phyloP scores from a whole-genome alignment of 1,140 invertebrate genomes.

The Caenorhabditis remanei region DNA sequence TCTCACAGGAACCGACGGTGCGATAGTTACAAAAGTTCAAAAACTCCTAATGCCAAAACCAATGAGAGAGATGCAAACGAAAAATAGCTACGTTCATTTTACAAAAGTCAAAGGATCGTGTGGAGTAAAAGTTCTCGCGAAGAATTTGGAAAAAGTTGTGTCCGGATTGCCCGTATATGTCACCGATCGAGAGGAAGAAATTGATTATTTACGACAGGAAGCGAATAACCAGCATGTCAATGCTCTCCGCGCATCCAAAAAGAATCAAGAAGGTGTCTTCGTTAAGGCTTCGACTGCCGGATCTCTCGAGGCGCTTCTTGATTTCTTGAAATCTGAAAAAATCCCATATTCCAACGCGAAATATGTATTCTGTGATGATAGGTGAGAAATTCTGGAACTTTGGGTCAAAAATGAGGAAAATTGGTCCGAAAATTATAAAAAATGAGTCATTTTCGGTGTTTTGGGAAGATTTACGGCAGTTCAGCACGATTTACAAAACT shows the following conservation, averaged over 20 bases:
- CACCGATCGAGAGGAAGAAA: conserved; percentile 91
- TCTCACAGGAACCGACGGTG: conserved; percentile 95
- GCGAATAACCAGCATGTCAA: conserved; percentile 82
- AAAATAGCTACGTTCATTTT: conserved; percentile 95
- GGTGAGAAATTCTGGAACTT: conserved; percentile 63
- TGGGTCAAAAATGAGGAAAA: too few relatives aligned
- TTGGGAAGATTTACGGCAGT: too few relatives aligned
- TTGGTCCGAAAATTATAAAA: too few relatives aligned
- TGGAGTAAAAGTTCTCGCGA: conserved; percentile 95
- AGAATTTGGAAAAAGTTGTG: conserved; percentile 96
- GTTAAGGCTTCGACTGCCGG: conserved; percentile 98
- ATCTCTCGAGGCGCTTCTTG: conserved; percentile 94
- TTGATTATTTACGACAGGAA: conserved; percentile 83
- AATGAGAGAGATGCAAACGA: conserved; percentile 95
- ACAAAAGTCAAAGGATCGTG: conserved; percentile 95
- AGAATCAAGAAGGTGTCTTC: conserved; percentile 92
- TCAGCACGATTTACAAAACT: too few relatives aligned
- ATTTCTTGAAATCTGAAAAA: conserved; percentile 93
- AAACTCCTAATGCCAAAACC: conserved; percentile 97
- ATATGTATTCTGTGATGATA: conserved; percentile 93
- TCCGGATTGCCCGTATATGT: conserved; percentile 85
- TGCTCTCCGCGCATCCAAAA: conserved; percentile 90
- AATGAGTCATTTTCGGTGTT: too few relatives aligned
- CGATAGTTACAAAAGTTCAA: conserved; percentile 95
- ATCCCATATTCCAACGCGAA: conserved; percentile 99